These are phyloP conservation scores for Diabrotica virgifera DNA, from an alignment of 1,140 invertebrate genomes.

Conservation along the genomic window DNA sequence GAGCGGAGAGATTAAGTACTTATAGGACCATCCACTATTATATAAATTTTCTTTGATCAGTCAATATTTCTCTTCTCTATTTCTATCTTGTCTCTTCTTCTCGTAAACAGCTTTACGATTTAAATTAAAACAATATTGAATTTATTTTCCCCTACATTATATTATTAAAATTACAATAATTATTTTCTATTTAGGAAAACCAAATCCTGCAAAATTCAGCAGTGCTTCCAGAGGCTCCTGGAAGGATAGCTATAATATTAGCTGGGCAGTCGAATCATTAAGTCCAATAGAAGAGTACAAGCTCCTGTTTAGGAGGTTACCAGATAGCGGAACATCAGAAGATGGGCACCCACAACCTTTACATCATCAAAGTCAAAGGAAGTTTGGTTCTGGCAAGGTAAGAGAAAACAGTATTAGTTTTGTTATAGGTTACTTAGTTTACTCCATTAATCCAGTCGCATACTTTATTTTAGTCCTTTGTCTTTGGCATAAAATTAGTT, in stretches of 20 bases:
- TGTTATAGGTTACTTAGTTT: too few relatives aligned
- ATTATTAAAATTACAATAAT: neutral
- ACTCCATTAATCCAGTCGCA: too few relatives aligned
- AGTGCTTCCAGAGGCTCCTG: slow-evolving; percentile 60
- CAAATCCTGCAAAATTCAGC: slow-evolving; percentile 61
- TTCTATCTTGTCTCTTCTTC: too few relatives aligned
- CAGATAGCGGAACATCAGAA: slow-evolving; percentile 49
- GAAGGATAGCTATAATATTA: slow-evolving; percentile 64
- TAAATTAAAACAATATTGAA: neutral
- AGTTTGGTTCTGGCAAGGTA: slow-evolving; percentile 34
- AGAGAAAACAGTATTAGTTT: neutral
- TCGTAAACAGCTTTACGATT: neutral
- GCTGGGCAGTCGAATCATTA: slow-evolving; percentile 63
- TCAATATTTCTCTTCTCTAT: too few relatives aligned
- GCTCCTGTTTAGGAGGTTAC: slow-evolving; percentile 60
- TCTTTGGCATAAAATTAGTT: too few relatives aligned
- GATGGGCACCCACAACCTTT: slow-evolving; percentile 49
- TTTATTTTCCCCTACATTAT: neutral
- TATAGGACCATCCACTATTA: too few relatives aligned
- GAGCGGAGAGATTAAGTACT: too few relatives aligned
- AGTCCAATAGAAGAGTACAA: slow-evolving; percentile 65
- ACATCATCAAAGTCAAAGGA: slow-evolving; percentile 49
- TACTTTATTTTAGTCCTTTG: too few relatives aligned
- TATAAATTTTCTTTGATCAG: too few relatives aligned
- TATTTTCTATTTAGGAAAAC: slow-evolving; percentile 47